Percentiles rank a stretch among this genome's conserved stretches.
These are phyloP conservation scores for Hyperoplus lanceolatus DNA, from an alignment of 2,797 vertebrate genomes.

Conservation along the genomic window DNA sequence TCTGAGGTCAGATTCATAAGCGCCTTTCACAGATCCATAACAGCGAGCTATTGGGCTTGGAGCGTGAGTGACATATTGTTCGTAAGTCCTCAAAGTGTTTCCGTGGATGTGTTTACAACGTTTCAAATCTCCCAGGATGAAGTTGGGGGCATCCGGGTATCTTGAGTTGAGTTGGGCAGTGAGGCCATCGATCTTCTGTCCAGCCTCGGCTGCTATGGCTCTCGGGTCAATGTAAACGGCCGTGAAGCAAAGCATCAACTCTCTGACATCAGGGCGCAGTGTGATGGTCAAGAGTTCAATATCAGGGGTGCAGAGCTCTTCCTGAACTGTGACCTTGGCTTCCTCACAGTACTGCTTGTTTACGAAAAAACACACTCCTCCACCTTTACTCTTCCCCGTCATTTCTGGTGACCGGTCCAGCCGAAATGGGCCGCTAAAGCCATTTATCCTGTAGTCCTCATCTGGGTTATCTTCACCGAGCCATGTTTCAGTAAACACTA, in stretches of 20 bases:
- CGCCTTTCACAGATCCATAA: too few species aligned
- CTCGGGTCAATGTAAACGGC: not conserved
- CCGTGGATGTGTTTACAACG: too few species aligned
- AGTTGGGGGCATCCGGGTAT: too few species aligned
- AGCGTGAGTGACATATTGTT: not conserved
- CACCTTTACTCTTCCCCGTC: not conserved
- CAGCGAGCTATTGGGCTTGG: too few species aligned
- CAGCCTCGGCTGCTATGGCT: too few species aligned
- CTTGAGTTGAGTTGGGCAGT: too few species aligned
- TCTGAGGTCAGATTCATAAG: too few species aligned
- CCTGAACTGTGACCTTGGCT: not conserved
- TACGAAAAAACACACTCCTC: not conserved
- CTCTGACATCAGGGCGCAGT: not conserved
- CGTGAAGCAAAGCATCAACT: not conserved
- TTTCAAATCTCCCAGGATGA: too few species aligned
- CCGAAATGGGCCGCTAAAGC: not conserved
- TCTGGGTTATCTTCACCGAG: not conserved
- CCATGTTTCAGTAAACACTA: not conserved
- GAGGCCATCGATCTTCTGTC: not conserved
- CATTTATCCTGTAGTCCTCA: not conserved
- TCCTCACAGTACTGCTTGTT: not conserved
- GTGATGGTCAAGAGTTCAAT: not conserved
- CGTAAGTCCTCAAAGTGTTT: too few species aligned
- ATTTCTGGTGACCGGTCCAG: not conserved
- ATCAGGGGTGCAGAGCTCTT: not conserved